Evolutionary conservation across 2,888 invertebrate species (phyloP).

Genomic region (Melanophora roralis): DNA sequence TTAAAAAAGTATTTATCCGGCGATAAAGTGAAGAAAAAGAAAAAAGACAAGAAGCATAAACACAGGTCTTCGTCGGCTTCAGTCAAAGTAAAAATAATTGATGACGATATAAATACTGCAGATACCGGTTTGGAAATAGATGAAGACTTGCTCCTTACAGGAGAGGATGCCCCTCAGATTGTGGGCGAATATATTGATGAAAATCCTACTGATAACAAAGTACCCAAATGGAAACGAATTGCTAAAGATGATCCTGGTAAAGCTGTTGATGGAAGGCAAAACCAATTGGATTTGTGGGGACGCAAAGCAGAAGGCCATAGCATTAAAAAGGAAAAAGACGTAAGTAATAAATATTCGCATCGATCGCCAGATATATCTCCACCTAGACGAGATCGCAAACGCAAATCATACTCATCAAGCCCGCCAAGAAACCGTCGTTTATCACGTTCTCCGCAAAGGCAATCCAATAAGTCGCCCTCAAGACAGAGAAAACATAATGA

Average conservation of each 20-base stretch:
- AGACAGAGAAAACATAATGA: slow-evolving; percentile 21
- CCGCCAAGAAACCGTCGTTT: not conserved
- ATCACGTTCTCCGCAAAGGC: slow-evolving; percentile 1
- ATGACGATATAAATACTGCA: slow-evolving; percentile 86
- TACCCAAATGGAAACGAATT: slow-evolving; percentile 75
- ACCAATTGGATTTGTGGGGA: slow-evolving; percentile 68
- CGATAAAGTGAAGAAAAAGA: slow-evolving; percentile 81
- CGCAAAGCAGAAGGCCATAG: slow-evolving; percentile 59
- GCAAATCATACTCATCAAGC: not conserved
- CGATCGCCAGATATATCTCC: slow-evolving; percentile 47
- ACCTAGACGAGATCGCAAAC: not conserved
- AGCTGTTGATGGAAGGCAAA: slow-evolving; percentile 62
- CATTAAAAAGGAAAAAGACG: slow-evolving; percentile 62
- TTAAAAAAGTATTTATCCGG: slow-evolving; percentile 86
- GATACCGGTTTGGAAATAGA: slow-evolving; percentile 76
- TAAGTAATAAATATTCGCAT: not conserved
- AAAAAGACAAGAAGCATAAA: slow-evolving; percentile 81
- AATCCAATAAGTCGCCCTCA: not conserved
- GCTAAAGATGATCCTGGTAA: slow-evolving; percentile 67
- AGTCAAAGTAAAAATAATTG: slow-evolving; percentile 85
- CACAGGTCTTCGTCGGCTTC: slow-evolving; percentile 42
- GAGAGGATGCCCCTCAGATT: slow-evolving; percentile 94
- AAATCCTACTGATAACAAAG: slow-evolving; percentile 76
- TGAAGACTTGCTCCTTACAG: slow-evolving; percentile 82
- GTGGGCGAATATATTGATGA: slow-evolving; percentile 91